These are phyloP conservation scores for Salvelinus namaycush DNA, from an alignment of 2,113 vertebrate species.

Conservation along the genomic window DNA sequence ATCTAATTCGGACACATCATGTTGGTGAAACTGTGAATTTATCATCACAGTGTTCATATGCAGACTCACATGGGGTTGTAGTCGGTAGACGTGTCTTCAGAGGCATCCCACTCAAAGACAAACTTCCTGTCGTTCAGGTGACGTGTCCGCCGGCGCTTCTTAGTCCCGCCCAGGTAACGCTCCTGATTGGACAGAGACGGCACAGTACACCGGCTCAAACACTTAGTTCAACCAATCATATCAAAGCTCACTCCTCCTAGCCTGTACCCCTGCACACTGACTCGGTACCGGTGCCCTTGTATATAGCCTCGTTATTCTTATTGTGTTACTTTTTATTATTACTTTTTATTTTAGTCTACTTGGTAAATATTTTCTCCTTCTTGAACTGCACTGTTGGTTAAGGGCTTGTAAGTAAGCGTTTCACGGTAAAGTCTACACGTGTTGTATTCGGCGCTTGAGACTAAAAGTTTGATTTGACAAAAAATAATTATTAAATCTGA, in stretches of 20 bases:
- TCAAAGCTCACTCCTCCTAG: neutral
- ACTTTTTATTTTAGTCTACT: no score
- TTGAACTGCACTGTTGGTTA: no score
- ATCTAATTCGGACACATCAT: no score
- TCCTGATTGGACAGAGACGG: constrained; percentile 74
- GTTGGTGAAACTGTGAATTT: neutral
- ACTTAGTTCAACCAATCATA: neutral
- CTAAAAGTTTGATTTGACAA: no score
- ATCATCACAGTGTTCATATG: neutral
- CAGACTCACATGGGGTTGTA: constrained; percentile 92
- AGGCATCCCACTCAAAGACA: constrained; percentile 97
- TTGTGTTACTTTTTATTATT: no score
- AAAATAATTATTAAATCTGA: neutral
- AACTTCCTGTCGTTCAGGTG: constrained; percentile 98
- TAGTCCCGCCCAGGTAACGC: constrained; percentile 91
- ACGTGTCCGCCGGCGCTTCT: constrained; percentile 91
- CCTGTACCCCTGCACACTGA: no score
- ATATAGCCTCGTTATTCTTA: no score
- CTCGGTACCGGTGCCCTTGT: no score
- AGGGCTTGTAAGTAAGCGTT: no score
- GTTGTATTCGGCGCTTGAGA: no score
- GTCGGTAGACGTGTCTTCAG: constrained; percentile 93
- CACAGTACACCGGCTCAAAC: neutral
- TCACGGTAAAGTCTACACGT: no score
- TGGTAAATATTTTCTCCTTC: no score